These are phyloP conservation scores for Etheostoma nigrum DNA, from an alignment of 2,797 vertebrate species.

Conservation along the genomic window DNA sequence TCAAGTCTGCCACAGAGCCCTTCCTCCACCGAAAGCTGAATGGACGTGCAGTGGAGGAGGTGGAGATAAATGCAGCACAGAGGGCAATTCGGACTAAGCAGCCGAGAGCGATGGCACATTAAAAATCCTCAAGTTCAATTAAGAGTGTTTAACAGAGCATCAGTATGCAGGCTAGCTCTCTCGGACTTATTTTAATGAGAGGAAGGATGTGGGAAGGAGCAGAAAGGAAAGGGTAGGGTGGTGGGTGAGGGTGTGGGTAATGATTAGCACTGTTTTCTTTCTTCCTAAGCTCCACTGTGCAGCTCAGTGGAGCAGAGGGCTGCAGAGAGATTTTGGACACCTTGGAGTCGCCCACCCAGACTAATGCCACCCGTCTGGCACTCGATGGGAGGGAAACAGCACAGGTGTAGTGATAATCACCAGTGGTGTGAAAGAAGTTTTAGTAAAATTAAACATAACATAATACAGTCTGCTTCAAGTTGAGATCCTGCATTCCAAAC, in stretches of 20 bases:
- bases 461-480: neutral
- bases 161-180: slow-evolving; percentile 67
- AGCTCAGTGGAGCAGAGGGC: slow-evolving; percentile 61
- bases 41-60: slow-evolving; percentile 56
- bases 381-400: slow-evolving; percentile 6
- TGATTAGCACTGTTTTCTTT: slow-evolving; percentile 72
- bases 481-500: neutral
- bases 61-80: slow-evolving; percentile 62
- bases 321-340: slow-evolving; percentile 57
- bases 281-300: slow-evolving; percentile 58
- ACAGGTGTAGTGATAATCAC: slow-evolving; percentile 3
- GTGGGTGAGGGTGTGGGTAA: slow-evolving; percentile 47
- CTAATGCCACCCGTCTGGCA: slow-evolving; percentile 46
- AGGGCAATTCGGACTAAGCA: slow-evolving; percentile 64
- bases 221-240: slow-evolving; percentile 60
- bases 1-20: slow-evolving; percentile 57
- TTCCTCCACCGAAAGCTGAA: slow-evolving; percentile 57
- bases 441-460: neutral
- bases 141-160: slow-evolving; percentile 74
- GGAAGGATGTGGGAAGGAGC: slow-evolving; percentile 60
- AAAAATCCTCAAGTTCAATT: slow-evolving; percentile 79
- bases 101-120: slow-evolving; percentile 75
- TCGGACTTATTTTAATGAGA: slow-evolving; percentile 68
- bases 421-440: neutral
- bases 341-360: slow-evolving; percentile 68